Percentiles rank a stretch among this genome's conserved stretches.
These are phyloP conservation scores for Scaptomyza montana DNA, from an alignment of 1,140 invertebrate genomes.

Conservation along the genomic window DNA sequence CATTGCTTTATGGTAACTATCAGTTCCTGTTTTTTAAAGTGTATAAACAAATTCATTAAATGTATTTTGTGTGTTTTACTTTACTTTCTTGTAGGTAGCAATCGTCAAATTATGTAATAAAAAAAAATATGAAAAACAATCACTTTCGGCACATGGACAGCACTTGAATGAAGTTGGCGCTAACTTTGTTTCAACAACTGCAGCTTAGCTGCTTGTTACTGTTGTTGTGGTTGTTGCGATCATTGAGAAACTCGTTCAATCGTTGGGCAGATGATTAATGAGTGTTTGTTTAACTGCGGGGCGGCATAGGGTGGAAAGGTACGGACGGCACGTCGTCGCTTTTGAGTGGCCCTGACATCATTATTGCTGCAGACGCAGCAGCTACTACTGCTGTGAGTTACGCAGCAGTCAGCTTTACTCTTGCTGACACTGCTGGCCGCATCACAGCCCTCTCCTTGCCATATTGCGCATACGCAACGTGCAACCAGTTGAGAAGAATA, in stretches of 20 bases:
- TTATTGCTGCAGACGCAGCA: constrained; percentile 34
- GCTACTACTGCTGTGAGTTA: constrained; percentile 39
- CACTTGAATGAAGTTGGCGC: constrained; percentile 45
- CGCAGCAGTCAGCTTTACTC: constrained; percentile 40
- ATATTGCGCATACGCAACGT: constrained; percentile 48
- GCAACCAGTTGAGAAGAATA: constrained; percentile 11
- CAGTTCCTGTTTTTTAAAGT: constrained; percentile 4
- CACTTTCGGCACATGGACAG: constrained; percentile 52
- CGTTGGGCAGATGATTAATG: constrained; percentile 48
- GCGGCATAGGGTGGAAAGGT: not conserved
- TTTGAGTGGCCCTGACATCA: constrained; percentile 52
- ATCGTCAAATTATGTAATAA: constrained; percentile 48
- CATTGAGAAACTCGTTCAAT: constrained; percentile 31
- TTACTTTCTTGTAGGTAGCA: constrained; percentile 40
- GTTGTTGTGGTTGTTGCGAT: constrained; percentile 6
- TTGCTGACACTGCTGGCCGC: not conserved
- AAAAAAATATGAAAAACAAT: constrained; percentile 37
- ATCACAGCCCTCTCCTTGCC: constrained; percentile 27
- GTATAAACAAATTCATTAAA: constrained; percentile 6
- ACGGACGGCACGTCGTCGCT: not conserved
- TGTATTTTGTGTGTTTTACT: not conserved
- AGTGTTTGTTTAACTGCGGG: constrained; percentile 28
- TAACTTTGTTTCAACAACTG: constrained; percentile 25
- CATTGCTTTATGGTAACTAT: too few relatives aligned
- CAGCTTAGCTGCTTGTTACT: not conserved